Percentiles rank a stretch among this genome's conserved stretches.
These are phyloP conservation scores for Heteromormyrus szaboi DNA, from an alignment of 2,797 vertebrate genomes.

Conservation along the genomic window DNA sequence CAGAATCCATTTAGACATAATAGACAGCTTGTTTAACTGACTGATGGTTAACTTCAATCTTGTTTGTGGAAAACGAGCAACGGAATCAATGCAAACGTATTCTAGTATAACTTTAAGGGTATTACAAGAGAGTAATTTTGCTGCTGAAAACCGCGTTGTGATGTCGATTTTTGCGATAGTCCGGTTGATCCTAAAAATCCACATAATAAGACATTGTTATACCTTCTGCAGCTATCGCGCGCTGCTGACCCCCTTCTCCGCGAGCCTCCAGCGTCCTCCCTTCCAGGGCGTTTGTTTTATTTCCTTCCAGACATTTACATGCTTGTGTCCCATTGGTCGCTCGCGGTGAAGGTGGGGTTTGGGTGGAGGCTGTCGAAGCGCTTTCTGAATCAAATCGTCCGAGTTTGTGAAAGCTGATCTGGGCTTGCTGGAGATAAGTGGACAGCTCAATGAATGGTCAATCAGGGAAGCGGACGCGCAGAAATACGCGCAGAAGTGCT, in stretches of 20 bases:
- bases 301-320: slow-evolving; percentile 15
- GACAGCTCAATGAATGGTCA: not conserved
- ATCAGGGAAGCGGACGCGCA: not conserved
- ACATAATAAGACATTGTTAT: not conserved
- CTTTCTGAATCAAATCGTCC: slow-evolving; percentile 36
- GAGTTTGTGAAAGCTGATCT: slow-evolving; percentile 31
- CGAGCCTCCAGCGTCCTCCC: slow-evolving; percentile 3
- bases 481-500: not conserved
- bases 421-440: slow-evolving; percentile 16
- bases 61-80: not conserved
- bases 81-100: not conserved
- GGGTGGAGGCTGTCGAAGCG: slow-evolving; percentile 37
- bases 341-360: slow-evolving; percentile 54
- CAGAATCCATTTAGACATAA: not conserved
- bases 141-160: not conserved
- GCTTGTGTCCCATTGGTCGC: slow-evolving; percentile 50
- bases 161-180: not conserved
- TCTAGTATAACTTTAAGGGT: not conserved
- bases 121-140: not conserved
- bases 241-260: not conserved
- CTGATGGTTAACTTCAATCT: not conserved
- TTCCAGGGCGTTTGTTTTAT: slow-evolving; percentile 10
- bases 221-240: not conserved
- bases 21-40: not conserved
- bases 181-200: not conserved